These are phyloP conservation scores for Ernsta delagoae DNA, from an alignment of 2,888 invertebrate species.

Conservation along the genomic window DNA sequence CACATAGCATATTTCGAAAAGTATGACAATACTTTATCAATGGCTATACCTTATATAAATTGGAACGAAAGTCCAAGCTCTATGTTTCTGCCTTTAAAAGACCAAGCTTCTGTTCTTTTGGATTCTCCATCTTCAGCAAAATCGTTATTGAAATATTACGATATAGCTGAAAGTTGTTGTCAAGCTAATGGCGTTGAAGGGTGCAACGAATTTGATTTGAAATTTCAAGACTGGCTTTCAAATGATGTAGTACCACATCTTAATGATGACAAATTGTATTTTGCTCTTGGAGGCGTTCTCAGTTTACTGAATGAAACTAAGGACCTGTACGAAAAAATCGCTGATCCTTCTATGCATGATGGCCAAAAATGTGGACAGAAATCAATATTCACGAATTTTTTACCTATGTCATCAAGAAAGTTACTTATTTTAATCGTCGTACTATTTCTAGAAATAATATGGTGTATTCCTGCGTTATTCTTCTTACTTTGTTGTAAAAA, in stretches of 20 bases:
- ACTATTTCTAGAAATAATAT: conserved; percentile 63
- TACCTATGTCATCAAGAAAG: conserved; percentile 55
- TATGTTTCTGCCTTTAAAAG: conserved; percentile 87
- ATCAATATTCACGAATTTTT: conserved; percentile 40
- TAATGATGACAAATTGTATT: conserved; percentile 85
- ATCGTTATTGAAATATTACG: conserved; percentile 84
- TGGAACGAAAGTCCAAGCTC: conserved; percentile 78
- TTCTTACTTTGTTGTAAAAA: conserved; percentile 44
- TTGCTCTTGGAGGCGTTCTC: conserved; percentile 80
- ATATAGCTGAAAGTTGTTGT: conserved; percentile 81
- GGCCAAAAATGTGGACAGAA: conserved; percentile 30
- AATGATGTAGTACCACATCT: conserved; percentile 81
- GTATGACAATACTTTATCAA: conserved; percentile 51
- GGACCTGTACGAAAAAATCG: conserved; percentile 40
- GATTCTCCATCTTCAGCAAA: conserved; percentile 56
- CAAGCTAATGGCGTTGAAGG: conserved; percentile 59
- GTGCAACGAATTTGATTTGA: conserved; percentile 74
- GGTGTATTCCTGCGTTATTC: conserved; percentile 59
- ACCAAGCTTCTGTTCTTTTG: conserved; percentile 56
- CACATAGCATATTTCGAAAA: conserved; percentile 63
- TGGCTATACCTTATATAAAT: conserved; percentile 86
- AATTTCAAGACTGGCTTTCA: conserved; percentile 83
- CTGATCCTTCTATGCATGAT: conserved; percentile 30
- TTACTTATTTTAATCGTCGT: conserved; percentile 56
- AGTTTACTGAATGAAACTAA: conserved; percentile 59